Conservation (phyloP, 1,140 invertebrate genomes). For the Drosophila truncata region DNA sequence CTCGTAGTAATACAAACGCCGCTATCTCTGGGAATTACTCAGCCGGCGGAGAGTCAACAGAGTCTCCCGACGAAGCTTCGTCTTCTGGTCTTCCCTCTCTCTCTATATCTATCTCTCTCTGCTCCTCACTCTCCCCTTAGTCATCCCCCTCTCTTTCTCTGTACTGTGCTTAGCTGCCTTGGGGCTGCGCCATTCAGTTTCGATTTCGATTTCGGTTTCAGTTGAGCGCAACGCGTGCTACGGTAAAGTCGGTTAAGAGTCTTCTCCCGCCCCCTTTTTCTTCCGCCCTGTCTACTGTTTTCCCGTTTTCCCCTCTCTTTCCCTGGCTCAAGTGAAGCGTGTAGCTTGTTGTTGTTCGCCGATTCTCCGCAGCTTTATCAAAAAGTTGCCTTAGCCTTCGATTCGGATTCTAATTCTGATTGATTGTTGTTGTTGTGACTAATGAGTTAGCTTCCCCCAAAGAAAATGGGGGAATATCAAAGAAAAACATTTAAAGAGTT, state of each 20-base stretch:
- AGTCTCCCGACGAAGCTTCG: conserved; percentile 38
- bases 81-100: conserved; percentile 29
- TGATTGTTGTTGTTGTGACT: conserved; percentile 72
- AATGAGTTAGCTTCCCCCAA: conserved; percentile 26
- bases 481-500: conserved; percentile 27
- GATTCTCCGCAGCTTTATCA: conserved; percentile 56
- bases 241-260: conserved; percentile 47
- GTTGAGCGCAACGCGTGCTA: conserved; percentile 75
- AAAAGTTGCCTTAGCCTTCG: conserved; percentile 38
- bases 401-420: conserved; percentile 55
- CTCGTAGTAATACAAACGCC: conserved; percentile 51
- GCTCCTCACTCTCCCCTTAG: not conserved
- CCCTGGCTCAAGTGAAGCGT: conserved; percentile 30
- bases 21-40: conserved; percentile 48
- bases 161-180: conserved; percentile 24
- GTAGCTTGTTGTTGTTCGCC: conserved; percentile 22
- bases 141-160: conserved; percentile 3
- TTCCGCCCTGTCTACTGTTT: not conserved
- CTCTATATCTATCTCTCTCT: not conserved
- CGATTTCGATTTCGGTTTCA: conserved; percentile 75
- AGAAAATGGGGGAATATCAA: not conserved
- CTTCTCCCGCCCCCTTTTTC: conserved; percentile 4
- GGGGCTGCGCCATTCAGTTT: conserved; percentile 65
- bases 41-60: conserved; percentile 22
- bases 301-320: not conserved